Base-by-base conservation (phyloP, 2,888 invertebrate genomes). In the Alloscopus bannaensis region DNA sequence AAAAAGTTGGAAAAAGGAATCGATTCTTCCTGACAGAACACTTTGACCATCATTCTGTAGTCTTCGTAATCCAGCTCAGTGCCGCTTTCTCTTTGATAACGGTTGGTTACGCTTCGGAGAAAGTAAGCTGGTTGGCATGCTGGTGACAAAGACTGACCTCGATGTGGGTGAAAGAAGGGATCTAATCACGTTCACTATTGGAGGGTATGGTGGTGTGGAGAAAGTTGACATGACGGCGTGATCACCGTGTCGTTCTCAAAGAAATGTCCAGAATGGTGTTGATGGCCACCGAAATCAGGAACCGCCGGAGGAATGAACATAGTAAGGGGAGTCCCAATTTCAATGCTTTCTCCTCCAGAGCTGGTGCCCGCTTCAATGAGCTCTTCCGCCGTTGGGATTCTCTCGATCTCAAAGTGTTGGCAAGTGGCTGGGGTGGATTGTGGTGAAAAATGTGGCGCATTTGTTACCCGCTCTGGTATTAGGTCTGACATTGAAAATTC, bases 401-500 rank as follows among this genome's bases (percentile, higher is more conserved):
- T 69, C 76, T 68, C 76, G 62, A 76, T 76, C 69, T 76, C 69
- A 42, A 76, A 76, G 62, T 26, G 11, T 36, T 3, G 47, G 29
- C 47, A 26, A 42, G 69, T 60, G 26, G 57, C 24, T 28, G 50
- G 45, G 52, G 69, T 60, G 69, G 73, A 69, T 73, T 73, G 71
- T 20, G 80, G 76, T 81, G 76, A 76, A 81, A 81, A 81, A 81
- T 81, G 70, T 76, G 76, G 29, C 47, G 47, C 81, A 81, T 81
- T 76, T 81, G 81, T 81, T 70, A 76, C 71, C 57, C 71, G 70
- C 66, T 81, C 76, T 66, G 57, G 70, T 66, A 76, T 76, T 76
- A 76, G 76, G 28, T 66, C 66, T 81, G 81, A 76, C 76, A 81
- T 81, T 71, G 73, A 69, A 71, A 76, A 76, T 76, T 81, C 81